These are phyloP conservation scores for Eilema griseolum DNA, from an alignment of 2,888 invertebrate genomes.

Conservation along the genomic window DNA sequence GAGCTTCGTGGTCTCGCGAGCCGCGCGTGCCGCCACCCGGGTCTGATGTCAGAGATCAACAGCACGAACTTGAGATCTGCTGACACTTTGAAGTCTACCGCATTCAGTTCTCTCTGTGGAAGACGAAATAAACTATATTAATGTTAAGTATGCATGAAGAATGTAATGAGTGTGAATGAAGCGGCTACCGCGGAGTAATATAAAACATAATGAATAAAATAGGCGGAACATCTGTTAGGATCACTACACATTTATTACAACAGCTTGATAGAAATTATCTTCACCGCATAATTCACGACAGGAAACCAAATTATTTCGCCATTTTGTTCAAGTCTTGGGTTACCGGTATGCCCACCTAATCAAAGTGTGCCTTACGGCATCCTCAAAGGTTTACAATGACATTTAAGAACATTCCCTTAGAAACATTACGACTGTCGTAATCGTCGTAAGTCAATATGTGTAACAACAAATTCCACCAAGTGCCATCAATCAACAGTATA, in stretches of 20 bases:
- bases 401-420: too few relatives aligned
- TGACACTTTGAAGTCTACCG: conserved; percentile 92
- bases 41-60: conserved; percentile 90
- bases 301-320: neutral
- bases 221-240: too few relatives aligned
- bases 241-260: neutral
- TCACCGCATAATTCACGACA: neutral
- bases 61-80: conserved; percentile 92
- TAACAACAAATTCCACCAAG: too few relatives aligned
- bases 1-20: conserved; percentile 89
- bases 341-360: conserved; percentile 19
- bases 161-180: too few relatives aligned
- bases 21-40: conserved; percentile 88
- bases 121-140: neutral
- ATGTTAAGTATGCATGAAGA: neutral
- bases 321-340: conserved; percentile 2
- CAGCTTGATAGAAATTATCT: neutral
- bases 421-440: too few relatives aligned
- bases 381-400: too few relatives aligned
- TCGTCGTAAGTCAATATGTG: too few relatives aligned
- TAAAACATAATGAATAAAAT: too few relatives aligned
- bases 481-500: too few relatives aligned
- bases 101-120: conserved; percentile 91
- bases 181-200: too few relatives aligned
- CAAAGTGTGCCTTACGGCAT: too few relatives aligned